These are phyloP conservation scores for Erebia epiphron DNA, from an alignment of 2,888 invertebrate species.

Conservation along the genomic window DNA sequence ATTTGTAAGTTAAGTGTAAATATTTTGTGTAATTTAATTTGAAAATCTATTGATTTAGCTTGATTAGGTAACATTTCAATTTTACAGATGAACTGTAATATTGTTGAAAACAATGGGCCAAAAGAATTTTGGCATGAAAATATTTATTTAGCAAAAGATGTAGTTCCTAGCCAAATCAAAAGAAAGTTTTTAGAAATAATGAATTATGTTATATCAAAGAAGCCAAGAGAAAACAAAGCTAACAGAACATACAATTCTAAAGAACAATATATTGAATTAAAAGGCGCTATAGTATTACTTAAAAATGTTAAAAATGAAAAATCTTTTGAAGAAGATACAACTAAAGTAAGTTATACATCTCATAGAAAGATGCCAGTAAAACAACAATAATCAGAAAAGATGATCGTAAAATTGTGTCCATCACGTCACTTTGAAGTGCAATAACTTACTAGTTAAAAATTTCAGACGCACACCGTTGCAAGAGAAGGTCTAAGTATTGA, in stretches of 20 bases:
- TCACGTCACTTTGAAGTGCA: background rate
- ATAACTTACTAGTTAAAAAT: background rate
- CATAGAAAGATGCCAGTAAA: background rate
- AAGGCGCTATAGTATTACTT: conserved; percentile 1
- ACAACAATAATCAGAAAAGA: background rate
- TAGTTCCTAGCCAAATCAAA: conserved; percentile 1
- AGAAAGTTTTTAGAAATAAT: conserved; percentile 5
- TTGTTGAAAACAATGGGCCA: background rate
- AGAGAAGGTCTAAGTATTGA: conserved; percentile 18
- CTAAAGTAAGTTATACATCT: background rate
- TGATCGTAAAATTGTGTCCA: background rate
- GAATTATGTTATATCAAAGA: background rate
- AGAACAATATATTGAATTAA: background rate
- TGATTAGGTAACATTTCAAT: background rate
- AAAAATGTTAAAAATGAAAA: background rate
- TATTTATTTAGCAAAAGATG: background rate
- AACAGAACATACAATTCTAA: background rate
- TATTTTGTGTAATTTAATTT: background rate
- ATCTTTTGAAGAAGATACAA: background rate
- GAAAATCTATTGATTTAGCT: background rate
- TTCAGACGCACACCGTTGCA: background rate
- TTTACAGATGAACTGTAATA: background rate
- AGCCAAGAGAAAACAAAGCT: background rate
- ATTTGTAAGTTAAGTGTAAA: conserved; percentile 10
- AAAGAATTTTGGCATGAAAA: background rate